A percentile compares a stretch with the other conserved stretches of the same genome.
Conservation (phyloP, 2,888 invertebrate genomes). For the Allophyes oxyacanthae region DNA sequence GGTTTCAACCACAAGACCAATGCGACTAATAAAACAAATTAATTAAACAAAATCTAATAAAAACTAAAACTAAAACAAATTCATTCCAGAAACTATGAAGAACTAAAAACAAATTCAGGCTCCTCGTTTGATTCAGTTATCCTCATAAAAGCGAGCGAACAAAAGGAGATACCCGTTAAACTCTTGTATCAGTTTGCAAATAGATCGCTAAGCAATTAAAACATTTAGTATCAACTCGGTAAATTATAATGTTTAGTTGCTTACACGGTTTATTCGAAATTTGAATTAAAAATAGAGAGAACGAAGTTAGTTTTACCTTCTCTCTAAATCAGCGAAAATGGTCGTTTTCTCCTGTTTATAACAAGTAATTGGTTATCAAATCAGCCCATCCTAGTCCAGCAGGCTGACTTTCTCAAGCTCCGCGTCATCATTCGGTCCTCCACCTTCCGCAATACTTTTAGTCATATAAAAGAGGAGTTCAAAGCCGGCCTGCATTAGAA, state of each 20-base stretch:
- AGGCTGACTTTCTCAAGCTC: no score
- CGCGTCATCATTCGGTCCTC: no score
- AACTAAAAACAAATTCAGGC: conserved; percentile 4
- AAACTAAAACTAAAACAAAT: neutral
- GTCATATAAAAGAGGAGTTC: no score
- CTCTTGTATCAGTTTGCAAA: conserved; percentile 10
- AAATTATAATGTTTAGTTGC: neutral
- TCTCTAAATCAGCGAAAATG: no score
- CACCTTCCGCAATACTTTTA: no score
- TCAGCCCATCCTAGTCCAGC: no score
- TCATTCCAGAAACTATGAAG: conserved; percentile 1
- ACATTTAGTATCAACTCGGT: conserved; percentile 9
- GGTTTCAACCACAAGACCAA: no score
- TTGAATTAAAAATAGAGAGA: neutral
- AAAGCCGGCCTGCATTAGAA: no score
- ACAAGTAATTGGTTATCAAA: no score
- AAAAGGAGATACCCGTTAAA: conserved; percentile 17
- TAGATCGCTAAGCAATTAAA: conserved; percentile 9
- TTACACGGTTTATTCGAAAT: conserved; percentile 2
- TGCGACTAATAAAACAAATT: no score
- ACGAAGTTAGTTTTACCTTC: no score
- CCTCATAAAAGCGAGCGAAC: conserved; percentile 12
- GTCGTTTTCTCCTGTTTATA: no score
- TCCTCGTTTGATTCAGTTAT: conserved; percentile 1
- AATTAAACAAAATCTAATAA: neutral